A percentile compares a stretch with the other conserved stretches of the same genome.
Evolutionary conservation across 2,797 vertebrate species (phyloP).

Genomic region (Lutra lutra): DNA sequence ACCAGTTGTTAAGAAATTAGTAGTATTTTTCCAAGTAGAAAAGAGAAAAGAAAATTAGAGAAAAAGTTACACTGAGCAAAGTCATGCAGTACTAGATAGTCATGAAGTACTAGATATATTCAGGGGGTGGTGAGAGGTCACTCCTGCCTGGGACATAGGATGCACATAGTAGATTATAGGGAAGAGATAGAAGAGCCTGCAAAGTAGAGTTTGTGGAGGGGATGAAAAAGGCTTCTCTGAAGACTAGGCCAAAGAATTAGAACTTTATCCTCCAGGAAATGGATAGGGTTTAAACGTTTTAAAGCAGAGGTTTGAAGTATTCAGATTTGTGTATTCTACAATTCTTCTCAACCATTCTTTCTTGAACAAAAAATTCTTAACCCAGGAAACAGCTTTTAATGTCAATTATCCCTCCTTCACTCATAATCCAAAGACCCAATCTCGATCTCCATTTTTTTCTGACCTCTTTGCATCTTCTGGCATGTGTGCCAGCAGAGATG

Average conservation of each 20-base stretch:
- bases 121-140: too few relatives aligned
- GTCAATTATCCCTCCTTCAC: neutral
- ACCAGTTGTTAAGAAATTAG: neutral
- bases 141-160: neutral
- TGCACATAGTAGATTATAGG: neutral
- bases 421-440: neutral
- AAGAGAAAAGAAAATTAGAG: neutral
- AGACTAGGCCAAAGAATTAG: neutral
- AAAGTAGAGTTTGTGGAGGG: neutral
- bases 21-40: neutral
- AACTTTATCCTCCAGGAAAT: neutral
- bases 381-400: neutral
- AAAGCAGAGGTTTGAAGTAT: neutral
- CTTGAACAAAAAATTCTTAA: neutral
- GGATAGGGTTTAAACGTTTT: neutral
- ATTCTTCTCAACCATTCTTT: neutral
- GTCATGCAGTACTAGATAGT: neutral
- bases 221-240: neutral
- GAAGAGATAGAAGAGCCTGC: neutral
- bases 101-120: neutral
- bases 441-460: neutral
- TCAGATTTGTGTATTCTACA: neutral
- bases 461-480: neutral
- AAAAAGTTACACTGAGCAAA: neutral
- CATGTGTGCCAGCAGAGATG: neutral